Percentiles rank a stretch among this genome's conserved stretches.
Evolutionary conservation across 37 sponge, comb jelly and placozoan genomes (phyloP).

Genomic region (Lycopodina hypogea): DNA sequence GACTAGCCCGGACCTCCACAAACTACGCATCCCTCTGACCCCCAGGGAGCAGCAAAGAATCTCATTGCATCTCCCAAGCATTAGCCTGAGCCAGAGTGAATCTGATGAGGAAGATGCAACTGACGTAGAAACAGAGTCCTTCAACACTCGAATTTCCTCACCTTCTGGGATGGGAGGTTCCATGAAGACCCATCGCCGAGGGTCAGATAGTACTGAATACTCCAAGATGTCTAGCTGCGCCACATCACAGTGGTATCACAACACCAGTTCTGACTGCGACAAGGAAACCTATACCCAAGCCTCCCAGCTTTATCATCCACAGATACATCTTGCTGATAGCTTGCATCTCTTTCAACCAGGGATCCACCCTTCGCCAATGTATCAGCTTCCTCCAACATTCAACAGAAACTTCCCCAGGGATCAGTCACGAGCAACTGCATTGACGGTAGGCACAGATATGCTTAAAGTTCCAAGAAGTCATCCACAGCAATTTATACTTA

Average conservation of each 20-base stretch:
- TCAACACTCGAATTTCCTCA: neutral
- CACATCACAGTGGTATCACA: conserved; percentile 52
- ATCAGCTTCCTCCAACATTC: conserved; percentile 11
- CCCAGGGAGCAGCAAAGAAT: conserved; percentile 48
- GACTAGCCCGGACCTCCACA: neutral
- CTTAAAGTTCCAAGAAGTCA: neutral
- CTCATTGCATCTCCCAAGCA: conserved; percentile 35
- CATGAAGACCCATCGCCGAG: neutral
- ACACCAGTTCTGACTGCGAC: conserved; percentile 34
- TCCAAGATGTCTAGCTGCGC: conserved; percentile 5
- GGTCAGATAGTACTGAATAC: neutral
- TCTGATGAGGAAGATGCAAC: conserved; percentile 14
- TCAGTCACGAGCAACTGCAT: neutral
- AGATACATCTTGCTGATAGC: neutral
- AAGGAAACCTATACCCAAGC: conserved; percentile 4
- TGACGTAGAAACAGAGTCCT: conserved; percentile 31
- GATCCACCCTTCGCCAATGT: conserved; percentile 7
- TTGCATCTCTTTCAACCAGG: neutral
- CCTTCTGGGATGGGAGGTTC: conserved; percentile 10
- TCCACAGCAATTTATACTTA: neutral
- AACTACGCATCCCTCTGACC: conserved; percentile 21
- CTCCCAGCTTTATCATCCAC: conserved; percentile 1
- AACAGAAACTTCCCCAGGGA: neutral
- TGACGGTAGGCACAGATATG: neutral
- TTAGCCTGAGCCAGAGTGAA: conserved; percentile 42